These are phyloP conservation scores for Drosophila quinaria DNA, from an alignment of 2,888 invertebrate species.

Conservation along the genomic window DNA sequence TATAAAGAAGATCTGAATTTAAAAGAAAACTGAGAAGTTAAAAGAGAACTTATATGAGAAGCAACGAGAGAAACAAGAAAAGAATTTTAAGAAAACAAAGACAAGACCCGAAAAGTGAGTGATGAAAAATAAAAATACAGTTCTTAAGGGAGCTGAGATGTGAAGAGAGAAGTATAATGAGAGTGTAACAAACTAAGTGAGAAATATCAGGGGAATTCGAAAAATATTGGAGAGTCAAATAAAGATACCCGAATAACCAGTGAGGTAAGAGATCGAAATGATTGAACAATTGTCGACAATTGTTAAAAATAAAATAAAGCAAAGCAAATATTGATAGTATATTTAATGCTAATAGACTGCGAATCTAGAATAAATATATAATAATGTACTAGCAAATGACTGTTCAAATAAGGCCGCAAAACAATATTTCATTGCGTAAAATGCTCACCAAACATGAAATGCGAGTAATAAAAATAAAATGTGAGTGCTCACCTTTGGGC, in stretches of 20 bases:
- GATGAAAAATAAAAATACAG: too few species aligned
- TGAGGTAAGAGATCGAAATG: too few species aligned
- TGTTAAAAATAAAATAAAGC: neutral
- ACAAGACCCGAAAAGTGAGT: neutral
- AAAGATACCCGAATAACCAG: neutral
- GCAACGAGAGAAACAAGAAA: neutral
- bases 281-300: too few species aligned
- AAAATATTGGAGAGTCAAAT: neutral
- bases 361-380: neutral
- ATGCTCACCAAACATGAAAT: neutral
- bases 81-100: too few species aligned
- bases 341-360: neutral
- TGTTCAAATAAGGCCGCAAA: constrained; percentile 7
- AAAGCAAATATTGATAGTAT: too few species aligned
- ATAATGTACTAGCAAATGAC: neutral
- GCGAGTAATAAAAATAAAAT: neutral
- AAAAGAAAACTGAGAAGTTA: neutral
- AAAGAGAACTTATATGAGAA: neutral
- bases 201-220: too few species aligned
- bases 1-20: neutral
- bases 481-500: constrained; percentile 22
- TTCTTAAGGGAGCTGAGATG: neutral
- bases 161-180: neutral
- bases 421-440: neutral
- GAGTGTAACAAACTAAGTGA: neutral